Evolutionary conservation across 1,140 invertebrate genomes (phyloP).

Genomic region (Ooceraea biroi): DNA sequence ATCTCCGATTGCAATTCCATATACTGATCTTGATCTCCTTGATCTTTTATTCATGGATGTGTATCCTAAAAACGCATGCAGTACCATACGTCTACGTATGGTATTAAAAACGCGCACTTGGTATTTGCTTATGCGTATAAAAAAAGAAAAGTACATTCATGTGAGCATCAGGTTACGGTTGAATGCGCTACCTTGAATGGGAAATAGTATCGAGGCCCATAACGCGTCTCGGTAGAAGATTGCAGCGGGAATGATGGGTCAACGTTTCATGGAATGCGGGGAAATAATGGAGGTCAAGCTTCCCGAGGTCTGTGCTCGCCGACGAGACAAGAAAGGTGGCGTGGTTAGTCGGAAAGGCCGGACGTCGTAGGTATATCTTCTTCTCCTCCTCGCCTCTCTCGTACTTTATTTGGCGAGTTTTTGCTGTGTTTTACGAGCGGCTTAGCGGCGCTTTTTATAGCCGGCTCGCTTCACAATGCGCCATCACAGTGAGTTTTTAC

Average conservation of each 20-base stretch:
- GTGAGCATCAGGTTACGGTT: background rate
- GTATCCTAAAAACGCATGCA: no score
- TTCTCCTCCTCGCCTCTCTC: constrained; percentile 15
- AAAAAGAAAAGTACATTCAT: background rate
- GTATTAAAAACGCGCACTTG: no score
- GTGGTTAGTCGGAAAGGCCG: constrained; percentile 37
- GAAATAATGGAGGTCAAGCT: constrained; percentile 61
- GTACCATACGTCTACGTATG: no score
- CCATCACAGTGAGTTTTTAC: constrained; percentile 78
- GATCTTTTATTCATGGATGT: no score
- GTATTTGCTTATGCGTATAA: background rate
- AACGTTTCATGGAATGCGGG: constrained; percentile 61
- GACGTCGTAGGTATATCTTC: constrained; percentile 46
- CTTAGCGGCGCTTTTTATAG: constrained; percentile 79
- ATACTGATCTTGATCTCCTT: no score
- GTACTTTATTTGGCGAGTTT: constrained; percentile 73
- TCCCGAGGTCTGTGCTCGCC: constrained; percentile 26
- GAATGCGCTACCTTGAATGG: constrained; percentile 19
- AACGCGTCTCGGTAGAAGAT: constrained; percentile 25
- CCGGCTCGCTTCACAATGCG: constrained; percentile 77
- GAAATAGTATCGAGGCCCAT: constrained; percentile 30
- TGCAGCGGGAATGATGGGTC: constrained; percentile 42
- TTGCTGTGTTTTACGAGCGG: constrained; percentile 77
- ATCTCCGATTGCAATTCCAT: no score
- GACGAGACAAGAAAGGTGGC: constrained; percentile 48